Percentiles rank a stretch among this genome's conserved stretches.
Conservation (phyloP, 1,140 invertebrate genomes). For the Trichomalopsis sarcophagae region DNA sequence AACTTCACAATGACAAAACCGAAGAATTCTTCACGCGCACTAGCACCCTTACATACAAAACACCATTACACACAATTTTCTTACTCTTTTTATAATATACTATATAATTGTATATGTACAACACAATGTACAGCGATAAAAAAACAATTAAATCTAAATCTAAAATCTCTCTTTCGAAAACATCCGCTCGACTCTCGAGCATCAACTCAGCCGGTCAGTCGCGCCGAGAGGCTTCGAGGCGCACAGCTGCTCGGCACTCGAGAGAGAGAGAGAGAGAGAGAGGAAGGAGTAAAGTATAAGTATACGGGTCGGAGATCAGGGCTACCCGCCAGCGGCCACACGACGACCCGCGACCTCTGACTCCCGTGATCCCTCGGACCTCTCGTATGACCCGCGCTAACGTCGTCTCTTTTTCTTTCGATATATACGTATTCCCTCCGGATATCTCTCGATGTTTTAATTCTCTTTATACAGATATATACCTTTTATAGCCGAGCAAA, state of each 20-base stretch:
- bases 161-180: background rate
- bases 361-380: constrained; percentile 59
- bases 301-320: constrained; percentile 70
- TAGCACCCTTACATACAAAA: too few relatives aligned
- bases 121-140: too few relatives aligned
- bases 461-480: too few relatives aligned
- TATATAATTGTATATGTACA: too few relatives aligned
- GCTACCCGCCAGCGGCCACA: constrained; percentile 63
- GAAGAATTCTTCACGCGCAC: too few relatives aligned
- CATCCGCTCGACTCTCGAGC: background rate
- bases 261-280: constrained; percentile 56
- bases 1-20: too few relatives aligned
- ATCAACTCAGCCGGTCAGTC: background rate
- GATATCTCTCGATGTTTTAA: too few relatives aligned
- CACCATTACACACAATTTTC: too few relatives aligned
- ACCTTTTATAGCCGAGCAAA: too few relatives aligned
- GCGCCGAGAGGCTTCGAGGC: background rate
- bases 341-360: constrained; percentile 67
- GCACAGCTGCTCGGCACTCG: background rate
- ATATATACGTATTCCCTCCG: background rate
- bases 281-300: constrained; percentile 54
- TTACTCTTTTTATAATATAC: too few relatives aligned
- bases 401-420: constrained; percentile 1
- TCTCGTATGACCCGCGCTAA: background rate
- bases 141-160: too few relatives aligned